Conservation (phyloP, 30 jellyfish, hydroid and myxozoan genomes). For the Pseudorhiza aurosa region DNA sequence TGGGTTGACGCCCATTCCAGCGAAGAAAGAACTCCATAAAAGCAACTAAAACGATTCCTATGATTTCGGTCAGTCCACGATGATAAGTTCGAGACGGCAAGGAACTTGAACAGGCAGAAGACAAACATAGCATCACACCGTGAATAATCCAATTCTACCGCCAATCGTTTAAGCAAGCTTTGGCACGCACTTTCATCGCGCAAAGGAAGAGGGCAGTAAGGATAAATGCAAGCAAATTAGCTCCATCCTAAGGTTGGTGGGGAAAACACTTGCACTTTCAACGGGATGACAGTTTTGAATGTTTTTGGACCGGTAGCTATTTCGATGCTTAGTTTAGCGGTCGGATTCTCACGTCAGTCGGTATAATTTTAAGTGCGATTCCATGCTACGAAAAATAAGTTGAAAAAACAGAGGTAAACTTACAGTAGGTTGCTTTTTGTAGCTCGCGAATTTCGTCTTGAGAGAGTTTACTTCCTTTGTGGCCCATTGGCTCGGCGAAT, state of each 20-base stretch:
- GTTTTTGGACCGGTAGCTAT: too few relatives aligned
- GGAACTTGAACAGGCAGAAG: too few relatives aligned
- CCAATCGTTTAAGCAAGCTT: background rate
- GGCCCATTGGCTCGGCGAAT: constrained; percentile 77
- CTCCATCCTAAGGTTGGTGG: background rate
- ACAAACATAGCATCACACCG: background rate
- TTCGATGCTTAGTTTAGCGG: too few relatives aligned
- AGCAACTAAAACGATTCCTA: too few relatives aligned
- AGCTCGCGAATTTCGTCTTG: constrained; percentile 92
- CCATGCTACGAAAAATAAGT: background rate
- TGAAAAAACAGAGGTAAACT: background rate
- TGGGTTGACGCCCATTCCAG: too few relatives aligned
- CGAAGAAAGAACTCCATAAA: too few relatives aligned
- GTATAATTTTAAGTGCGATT: too few relatives aligned
- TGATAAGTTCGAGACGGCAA: too few relatives aligned
- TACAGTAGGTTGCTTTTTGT: constrained; percentile 96
- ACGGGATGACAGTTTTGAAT: too few relatives aligned
- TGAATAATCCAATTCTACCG: background rate
- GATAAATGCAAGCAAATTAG: background rate
- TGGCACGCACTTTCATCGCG: background rate
- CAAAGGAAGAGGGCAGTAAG: background rate
- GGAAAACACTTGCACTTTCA: background rate
- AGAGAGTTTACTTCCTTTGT: constrained; percentile 89
- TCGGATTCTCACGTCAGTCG: too few relatives aligned
- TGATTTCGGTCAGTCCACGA: too few relatives aligned